Conservation (phyloP, 2,113 vertebrate species). For the Parus major region DNA sequence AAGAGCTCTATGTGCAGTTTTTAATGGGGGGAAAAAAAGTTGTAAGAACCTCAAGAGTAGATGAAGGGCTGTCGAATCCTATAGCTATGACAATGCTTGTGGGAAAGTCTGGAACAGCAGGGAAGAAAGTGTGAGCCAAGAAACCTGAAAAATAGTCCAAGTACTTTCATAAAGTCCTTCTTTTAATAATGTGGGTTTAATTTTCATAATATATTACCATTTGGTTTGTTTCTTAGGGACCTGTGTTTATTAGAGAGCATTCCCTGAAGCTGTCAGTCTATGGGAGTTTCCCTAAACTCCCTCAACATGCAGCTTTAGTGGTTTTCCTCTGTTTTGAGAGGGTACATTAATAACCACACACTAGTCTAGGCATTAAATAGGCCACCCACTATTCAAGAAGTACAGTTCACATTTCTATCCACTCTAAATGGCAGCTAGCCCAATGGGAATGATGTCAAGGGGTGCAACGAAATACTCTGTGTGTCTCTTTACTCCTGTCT, state of each 20-base stretch:
- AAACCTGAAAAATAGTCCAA: constrained; percentile 62
- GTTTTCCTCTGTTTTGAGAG: constrained; percentile 33
- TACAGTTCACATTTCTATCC: neutral
- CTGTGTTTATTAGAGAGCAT: constrained; percentile 21
- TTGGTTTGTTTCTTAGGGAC: constrained; percentile 58
- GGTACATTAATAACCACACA: constrained; percentile 9
- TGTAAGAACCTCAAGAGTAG: constrained; percentile 14
- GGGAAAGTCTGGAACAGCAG: constrained; percentile 54
- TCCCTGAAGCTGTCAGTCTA: neutral
- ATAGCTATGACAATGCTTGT: constrained; percentile 46
- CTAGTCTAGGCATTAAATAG: constrained; percentile 2
- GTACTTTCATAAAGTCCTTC: constrained; percentile 27
- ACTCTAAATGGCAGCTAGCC: neutral
- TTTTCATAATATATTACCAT: constrained; percentile 47
- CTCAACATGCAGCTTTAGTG: neutral
- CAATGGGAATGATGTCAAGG: constrained; percentile 1
- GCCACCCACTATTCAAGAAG: constrained; percentile 22
- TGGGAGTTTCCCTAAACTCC: neutral
- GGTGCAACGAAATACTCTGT: neutral
- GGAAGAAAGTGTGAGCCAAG: constrained; percentile 47
- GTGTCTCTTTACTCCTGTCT: neutral
- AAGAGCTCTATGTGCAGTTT: neutral
- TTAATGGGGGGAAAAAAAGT: neutral
- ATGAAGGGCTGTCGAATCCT: constrained; percentile 40
- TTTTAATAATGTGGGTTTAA: constrained; percentile 41